Evolutionary conservation across 2,797 vertebrate genomes (phyloP), one percentile per base, ranked within the genome.

Genomic region (Tamandua tetradactyla): DNA sequence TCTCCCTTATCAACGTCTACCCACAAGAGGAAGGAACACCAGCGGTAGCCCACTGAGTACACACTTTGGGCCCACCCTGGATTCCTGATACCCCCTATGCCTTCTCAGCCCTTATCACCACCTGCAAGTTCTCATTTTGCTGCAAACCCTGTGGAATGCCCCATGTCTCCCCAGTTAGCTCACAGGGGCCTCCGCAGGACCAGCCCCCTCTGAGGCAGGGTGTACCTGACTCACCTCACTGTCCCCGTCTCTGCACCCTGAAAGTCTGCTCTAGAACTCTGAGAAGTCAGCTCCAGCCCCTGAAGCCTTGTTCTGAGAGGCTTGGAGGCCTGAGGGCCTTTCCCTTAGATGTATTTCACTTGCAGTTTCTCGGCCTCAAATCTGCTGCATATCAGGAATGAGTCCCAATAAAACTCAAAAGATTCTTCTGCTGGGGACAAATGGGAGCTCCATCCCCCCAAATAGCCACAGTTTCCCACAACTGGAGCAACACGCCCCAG

Each of bases 1-100:
- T n/a, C 30, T 52, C n/a, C 40, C 52, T 25, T 7, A 1, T 23
- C 44, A 40, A 12, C 5, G 32, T 27, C 30, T 15, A 35, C 44
- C 40, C 55, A 57, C 4, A 9, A 18, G 0, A 0, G 23, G 47
- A 47, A 69, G 61, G 15, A 13, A 3, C 2, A n/a, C 2, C 37
- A 30, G 9, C 20, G 40, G 25, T 5, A 3, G 2, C 32, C 4
- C 20, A 78, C 2, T 2, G 35, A 23, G 61, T n/a, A 14, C 15
- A 10, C 27, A 22, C n/a, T 7, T 40, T 49, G 23, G 18, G 11
- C 37, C 32, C 37, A 23, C 25, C 17, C 80, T 47, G 55, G 30
- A 23, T 15, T 27, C 69, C 35, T n/a, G 44, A n/a, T 35, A 11
- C 64, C 64, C 7, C 20, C 47, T 20, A 25, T 20, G 14, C 20